Evolutionary conservation across 2,113 vertebrate species (phyloP).

Genomic region (Onychostruthus taczanowskii): DNA sequence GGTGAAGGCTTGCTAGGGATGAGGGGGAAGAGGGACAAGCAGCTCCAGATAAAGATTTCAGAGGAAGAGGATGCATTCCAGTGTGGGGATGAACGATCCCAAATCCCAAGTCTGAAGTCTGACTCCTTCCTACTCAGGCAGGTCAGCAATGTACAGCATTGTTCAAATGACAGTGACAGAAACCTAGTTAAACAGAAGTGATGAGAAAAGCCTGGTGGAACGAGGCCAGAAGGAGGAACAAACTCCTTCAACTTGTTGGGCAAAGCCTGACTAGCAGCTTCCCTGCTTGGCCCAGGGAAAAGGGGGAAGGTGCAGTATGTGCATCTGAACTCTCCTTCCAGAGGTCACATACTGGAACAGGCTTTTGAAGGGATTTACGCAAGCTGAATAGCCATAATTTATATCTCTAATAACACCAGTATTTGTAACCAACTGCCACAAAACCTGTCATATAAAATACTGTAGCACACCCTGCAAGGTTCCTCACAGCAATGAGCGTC

Average conservation of each 20-base stretch:
- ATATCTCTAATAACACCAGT: background rate
- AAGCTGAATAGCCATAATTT: background rate
- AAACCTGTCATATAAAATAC: background rate
- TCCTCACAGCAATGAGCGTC: background rate
- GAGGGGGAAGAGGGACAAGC: background rate
- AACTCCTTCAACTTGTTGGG: background rate
- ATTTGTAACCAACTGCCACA: background rate
- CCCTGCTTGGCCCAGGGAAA: background rate
- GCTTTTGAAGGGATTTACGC: background rate
- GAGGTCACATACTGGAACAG: background rate
- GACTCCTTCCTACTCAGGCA: background rate
- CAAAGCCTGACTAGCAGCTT: background rate
- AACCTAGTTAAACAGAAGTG: background rate
- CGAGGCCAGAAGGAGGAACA: background rate
- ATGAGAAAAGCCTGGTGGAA: background rate
- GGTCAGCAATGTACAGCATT: background rate
- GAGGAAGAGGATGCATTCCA: background rate
- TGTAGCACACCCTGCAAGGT: background rate
- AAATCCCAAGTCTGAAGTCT: background rate
- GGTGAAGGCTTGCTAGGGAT: background rate
- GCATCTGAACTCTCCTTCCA: background rate
- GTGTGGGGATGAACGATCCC: background rate
- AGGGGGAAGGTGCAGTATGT: background rate
- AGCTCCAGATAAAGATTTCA: background rate
- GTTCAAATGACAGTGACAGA: background rate